These are phyloP conservation scores for Cheirogaleus major DNA, from an alignment of 2,797 vertebrate genomes.

Conservation along the genomic window DNA sequence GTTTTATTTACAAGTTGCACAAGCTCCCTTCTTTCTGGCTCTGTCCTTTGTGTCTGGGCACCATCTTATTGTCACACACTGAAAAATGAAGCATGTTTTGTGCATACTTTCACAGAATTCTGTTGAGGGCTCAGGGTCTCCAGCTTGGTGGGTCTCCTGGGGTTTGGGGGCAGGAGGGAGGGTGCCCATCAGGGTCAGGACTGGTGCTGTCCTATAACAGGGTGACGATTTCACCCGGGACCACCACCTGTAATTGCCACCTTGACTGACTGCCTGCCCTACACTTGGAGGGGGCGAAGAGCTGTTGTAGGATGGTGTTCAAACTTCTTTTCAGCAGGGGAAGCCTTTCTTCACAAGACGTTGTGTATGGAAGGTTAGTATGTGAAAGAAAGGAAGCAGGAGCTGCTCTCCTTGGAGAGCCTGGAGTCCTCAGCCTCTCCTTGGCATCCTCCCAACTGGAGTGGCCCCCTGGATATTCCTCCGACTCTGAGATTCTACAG, in stretches of 20 bases:
- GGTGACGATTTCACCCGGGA: background rate
- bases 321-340: background rate
- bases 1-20: background rate
- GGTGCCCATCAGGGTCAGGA: background rate
- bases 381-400: background rate
- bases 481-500: background rate
- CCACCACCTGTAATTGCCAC: background rate
- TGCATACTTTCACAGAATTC: background rate
- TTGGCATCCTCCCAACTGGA: background rate
- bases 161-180: no score
- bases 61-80: background rate
- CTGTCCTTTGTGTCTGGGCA: background rate
- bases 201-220: no score
- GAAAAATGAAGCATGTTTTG: background rate
- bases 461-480: background rate
- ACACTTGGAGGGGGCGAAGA: background rate
- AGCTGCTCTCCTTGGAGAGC: background rate
- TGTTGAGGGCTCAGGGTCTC: background rate
- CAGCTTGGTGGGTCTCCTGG: background rate
- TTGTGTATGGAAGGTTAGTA: background rate
- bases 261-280: background rate
- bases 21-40: rapidly evolving
- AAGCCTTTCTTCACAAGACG: background rate
- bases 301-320: background rate
- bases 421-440: no score